phyloP scores from a whole-genome alignment of 2,888 invertebrate genomes.

The Lymantria monacha region DNA sequence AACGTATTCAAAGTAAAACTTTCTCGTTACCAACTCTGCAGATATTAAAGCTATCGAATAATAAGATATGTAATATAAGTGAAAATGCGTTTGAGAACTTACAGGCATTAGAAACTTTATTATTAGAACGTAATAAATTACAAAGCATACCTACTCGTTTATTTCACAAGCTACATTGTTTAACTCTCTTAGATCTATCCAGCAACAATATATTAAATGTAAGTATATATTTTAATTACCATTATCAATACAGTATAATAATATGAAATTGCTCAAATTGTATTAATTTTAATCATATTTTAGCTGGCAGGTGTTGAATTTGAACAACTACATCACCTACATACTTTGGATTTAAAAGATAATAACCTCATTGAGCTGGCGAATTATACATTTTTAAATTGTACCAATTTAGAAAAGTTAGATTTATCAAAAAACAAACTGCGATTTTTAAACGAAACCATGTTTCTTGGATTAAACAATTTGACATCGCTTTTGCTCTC shows the following conservation, averaged over 20 bases:
- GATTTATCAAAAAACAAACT: conserved; percentile 87
- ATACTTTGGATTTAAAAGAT: conserved; percentile 86
- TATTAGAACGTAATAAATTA: conserved; percentile 80
- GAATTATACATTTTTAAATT: conserved; percentile 82
- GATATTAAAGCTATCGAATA: conserved; percentile 86
- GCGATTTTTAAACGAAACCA: conserved; percentile 81
- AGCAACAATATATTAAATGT: conserved; percentile 77
- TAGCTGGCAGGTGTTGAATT: conserved; percentile 82
- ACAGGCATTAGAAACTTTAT: conserved; percentile 75
- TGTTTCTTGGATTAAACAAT: conserved; percentile 84
- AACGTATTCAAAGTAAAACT: conserved; percentile 79
- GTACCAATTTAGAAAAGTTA: conserved; percentile 83
- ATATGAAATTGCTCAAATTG: not conserved
- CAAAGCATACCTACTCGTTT: conserved; percentile 68
- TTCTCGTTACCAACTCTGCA: conserved; percentile 83
- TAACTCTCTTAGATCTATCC: conserved; percentile 79
- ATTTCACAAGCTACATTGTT: conserved; percentile 72
- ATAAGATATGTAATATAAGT: conserved; percentile 83
- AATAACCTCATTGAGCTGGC: conserved; percentile 83
- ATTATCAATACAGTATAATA: not conserved
- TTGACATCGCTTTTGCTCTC: conserved; percentile 86
- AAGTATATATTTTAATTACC: conserved; percentile 35
- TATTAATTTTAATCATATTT: conserved; percentile 30
- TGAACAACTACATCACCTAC: conserved; percentile 74
- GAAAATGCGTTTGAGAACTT: conserved; percentile 80